These are phyloP conservation scores for Rhopalosiphum maidis DNA, from an alignment of 1,140 invertebrate species.

Conservation along the genomic window DNA sequence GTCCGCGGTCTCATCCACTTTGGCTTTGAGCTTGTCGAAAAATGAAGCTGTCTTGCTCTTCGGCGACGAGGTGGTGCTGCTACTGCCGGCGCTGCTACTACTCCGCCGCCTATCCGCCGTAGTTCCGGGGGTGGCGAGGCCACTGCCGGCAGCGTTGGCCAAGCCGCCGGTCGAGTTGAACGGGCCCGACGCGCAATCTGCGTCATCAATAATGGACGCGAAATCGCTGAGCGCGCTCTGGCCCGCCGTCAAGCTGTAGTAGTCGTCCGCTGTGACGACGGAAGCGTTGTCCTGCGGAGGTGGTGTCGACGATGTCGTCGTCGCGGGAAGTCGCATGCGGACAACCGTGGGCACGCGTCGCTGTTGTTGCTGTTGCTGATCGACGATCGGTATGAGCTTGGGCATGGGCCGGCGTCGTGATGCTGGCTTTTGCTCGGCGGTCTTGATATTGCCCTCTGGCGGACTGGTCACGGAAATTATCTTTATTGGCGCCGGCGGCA, in stretches of 20 bases:
- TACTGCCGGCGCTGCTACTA: not conserved
- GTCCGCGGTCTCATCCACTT: conserved; percentile 67
- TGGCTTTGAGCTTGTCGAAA: conserved; percentile 82
- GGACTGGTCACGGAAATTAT: not conserved
- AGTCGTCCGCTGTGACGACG: conserved; percentile 55
- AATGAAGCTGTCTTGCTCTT: conserved; percentile 69
- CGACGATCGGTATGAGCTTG: conserved; percentile 73
- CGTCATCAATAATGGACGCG: conserved; percentile 64
- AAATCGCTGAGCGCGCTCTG: conserved; percentile 66
- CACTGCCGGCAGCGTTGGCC: conserved; percentile 53
- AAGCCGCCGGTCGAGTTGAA: conserved; percentile 55
- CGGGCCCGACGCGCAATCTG: conserved; percentile 62
- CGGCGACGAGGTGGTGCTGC: not conserved
- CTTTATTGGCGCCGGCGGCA: not conserved
- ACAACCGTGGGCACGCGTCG: not conserved
- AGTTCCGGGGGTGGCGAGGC: conserved; percentile 59
- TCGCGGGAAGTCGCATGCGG: not conserved
- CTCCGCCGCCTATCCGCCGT: conserved; percentile 38
- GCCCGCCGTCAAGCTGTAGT: conserved; percentile 21
- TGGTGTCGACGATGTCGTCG: conserved; percentile 42
- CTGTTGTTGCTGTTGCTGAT: conserved; percentile 4
- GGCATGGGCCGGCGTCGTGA: conserved; percentile 73
- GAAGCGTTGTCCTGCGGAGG: conserved; percentile 49
- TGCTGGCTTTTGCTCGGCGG: conserved; percentile 65
- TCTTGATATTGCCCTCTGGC: not conserved